Conservation (phyloP, 2,888 invertebrate species). For the Keiferia lycopersicella region DNA sequence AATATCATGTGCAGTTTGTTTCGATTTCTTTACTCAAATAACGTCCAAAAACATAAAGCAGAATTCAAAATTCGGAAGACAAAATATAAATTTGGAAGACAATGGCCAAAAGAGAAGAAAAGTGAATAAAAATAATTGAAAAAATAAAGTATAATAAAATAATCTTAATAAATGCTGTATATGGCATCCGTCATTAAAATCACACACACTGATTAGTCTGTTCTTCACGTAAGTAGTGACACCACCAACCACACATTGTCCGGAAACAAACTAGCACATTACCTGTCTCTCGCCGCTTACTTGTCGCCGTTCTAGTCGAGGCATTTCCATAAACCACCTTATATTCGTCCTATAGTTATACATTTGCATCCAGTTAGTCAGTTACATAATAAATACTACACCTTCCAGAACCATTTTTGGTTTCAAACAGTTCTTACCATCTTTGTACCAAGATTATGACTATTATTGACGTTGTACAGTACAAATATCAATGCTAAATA, state of each 20-base stretch:
- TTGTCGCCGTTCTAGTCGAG: constrained; percentile 12
- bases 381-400: not conserved
- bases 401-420: not conserved
- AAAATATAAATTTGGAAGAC: constrained; percentile 62
- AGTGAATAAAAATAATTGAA: constrained; percentile 9
- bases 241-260: constrained; percentile 29
- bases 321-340: not conserved
- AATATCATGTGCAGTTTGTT: constrained; percentile 63
- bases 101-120: constrained; percentile 39
- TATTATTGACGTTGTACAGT: too few species aligned
- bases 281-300: constrained; percentile 25
- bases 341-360: not conserved
- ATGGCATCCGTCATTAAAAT: constrained; percentile 48
- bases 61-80: constrained; percentile 46
- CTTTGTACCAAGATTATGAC: too few species aligned
- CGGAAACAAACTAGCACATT: constrained; percentile 52
- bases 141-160: constrained; percentile 29
- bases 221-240: constrained; percentile 1
- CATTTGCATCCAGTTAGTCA: not conserved
- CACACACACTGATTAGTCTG: constrained; percentile 1
- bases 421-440: not conserved
- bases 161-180: constrained; percentile 51
- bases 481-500: too few species aligned
- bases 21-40: constrained; percentile 39
- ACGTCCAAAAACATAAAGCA: constrained; percentile 15